These are phyloP conservation scores for Gambusia affinis DNA, from an alignment of 2,113 vertebrate species.

Conservation along the genomic window DNA sequence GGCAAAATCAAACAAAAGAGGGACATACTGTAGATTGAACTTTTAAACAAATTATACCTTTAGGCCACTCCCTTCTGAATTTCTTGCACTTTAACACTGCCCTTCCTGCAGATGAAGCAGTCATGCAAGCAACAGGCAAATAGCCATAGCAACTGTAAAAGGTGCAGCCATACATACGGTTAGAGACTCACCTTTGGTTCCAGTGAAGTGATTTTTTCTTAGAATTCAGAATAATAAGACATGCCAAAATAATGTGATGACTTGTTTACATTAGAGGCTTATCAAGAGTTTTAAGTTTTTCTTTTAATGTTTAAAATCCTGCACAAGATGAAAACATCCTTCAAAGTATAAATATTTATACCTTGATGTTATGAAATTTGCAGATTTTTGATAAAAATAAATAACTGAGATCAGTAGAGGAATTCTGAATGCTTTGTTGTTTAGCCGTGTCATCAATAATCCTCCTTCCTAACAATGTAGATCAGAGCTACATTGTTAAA, in stretches of 20 bases:
- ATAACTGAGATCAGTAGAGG: neutral
- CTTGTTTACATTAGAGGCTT: neutral
- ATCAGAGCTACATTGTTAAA: constrained; percentile 1
- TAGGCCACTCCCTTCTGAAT: neutral
- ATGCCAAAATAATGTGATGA: neutral
- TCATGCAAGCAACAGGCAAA: neutral
- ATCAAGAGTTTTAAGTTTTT: neutral
- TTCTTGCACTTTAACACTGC: neutral
- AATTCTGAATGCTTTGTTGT: neutral
- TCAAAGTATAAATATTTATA: no score
- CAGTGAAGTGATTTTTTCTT: neutral
- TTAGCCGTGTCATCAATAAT: constrained; percentile 5
- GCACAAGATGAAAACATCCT: neutral
- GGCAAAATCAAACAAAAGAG: neutral
- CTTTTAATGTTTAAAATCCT: neutral
- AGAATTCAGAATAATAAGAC: neutral
- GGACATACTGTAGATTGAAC: neutral
- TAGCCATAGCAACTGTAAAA: neutral
- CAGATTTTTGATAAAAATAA: neutral
- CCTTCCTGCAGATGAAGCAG: neutral
- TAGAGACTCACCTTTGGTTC: neutral
- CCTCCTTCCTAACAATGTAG: constrained; percentile 4
- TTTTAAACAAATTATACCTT: neutral
- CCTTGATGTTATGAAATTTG: neutral
- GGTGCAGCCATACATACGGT: neutral